Evolutionary conservation across 2,797 vertebrate species (phyloP).

Genomic region (Rhynchotus rufescens): DNA sequence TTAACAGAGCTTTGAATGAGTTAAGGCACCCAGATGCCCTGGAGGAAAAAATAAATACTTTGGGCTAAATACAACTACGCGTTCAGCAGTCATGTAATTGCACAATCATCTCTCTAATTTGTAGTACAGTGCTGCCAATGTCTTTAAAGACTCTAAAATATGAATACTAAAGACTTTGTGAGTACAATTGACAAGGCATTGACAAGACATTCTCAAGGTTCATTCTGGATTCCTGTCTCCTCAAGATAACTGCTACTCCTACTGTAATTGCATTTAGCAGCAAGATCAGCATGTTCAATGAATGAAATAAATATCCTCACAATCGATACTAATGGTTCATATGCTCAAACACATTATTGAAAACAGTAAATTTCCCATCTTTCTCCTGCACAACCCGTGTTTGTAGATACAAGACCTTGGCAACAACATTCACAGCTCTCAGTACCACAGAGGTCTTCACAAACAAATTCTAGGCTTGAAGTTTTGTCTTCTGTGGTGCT

Average conservation of each 20-base stretch:
- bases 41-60: constrained; percentile 46
- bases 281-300: constrained; percentile 53
- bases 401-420: constrained; percentile 44
- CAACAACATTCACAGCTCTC: constrained; percentile 43
- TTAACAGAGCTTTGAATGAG: constrained; percentile 50
- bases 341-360: constrained; percentile 54
- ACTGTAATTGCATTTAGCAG: constrained; percentile 59
- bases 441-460: constrained; percentile 49
- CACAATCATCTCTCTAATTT: constrained; percentile 41
- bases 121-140: constrained; percentile 5
- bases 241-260: constrained; percentile 54
- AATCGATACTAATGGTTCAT: constrained; percentile 66
- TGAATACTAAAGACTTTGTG: not conserved
- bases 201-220: constrained; percentile 49
- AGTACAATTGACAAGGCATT: constrained; percentile 14
- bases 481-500: not conserved
- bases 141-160: constrained; percentile 16
- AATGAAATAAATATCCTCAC: constrained; percentile 69
- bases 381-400: constrained; percentile 24
- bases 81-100: constrained; percentile 66
- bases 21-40: constrained; percentile 62
- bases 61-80: constrained; percentile 43
- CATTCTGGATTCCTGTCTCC: constrained; percentile 38
- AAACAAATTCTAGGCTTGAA: constrained; percentile 34
- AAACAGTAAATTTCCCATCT: constrained; percentile 19